Evolutionary conservation across 1,140 invertebrate genomes (phyloP), one percentile per base, ranked within the genome.

Genomic region (Papilio polytes): DNA sequence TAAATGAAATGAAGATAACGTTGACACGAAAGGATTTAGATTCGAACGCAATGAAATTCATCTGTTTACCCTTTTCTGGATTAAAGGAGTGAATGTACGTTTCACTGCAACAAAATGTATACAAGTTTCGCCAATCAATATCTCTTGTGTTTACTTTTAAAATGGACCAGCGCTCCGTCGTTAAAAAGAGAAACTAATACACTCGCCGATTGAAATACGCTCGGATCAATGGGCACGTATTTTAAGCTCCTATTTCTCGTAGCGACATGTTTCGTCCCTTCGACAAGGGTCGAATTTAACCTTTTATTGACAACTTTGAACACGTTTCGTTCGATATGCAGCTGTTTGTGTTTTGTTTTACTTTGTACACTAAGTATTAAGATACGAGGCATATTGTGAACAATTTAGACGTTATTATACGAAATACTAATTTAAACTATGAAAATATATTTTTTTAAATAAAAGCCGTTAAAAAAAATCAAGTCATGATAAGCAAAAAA

Each of bases 271-370:
- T 13, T 66, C 63, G 63, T 66, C 59, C 59, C 56, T 63, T 63
- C 20, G 63, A 66, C 63, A 66, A 66, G 63, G 63, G 63, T 66
- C 63, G 36, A 63, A 63, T 63, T 22, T 63, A 22, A 66, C 22
- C 22, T 66, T n/a, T 26, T 66, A 36, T 70, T 70, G 63, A 70
- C 63, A 36, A 70, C 6, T 70, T 70, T 70, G 12, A 36, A 31
- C 15, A 70, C 63, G 26, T 70, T 70, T 70, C 63, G 63, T 31
- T 70, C n/a, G n/a, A 26, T 26, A 63, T 63, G 22, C 20, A 26
- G 12, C 10, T 22, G 20, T 22, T 63, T 63, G 59, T 8, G 12
- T 56, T 56, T 56, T 56, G 53, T 20, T 56, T 56, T 56, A 56
- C 6, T n/a, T 56, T 20, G 53, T 56, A 18, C 18, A 20, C 36